Percentiles rank a stretch among this genome's conserved stretches.
Conservation (phyloP, 2,797 vertebrate species). For the Myotis pilosus region DNA sequence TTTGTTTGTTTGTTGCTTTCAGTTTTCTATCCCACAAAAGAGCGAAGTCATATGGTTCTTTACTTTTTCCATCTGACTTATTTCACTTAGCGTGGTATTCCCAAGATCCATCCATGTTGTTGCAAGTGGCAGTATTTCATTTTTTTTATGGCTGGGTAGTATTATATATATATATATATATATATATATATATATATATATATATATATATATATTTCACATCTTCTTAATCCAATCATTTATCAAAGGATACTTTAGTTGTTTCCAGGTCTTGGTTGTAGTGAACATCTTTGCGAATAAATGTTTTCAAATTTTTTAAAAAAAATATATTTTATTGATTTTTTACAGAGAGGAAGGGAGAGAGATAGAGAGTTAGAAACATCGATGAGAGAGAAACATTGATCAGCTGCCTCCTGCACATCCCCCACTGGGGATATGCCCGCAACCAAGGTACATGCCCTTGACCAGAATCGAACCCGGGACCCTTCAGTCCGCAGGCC, state of each 20-base stretch:
- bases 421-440: too few relatives aligned
- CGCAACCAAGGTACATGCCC: too few relatives aligned
- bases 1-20: not conserved
- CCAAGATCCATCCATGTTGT: not conserved
- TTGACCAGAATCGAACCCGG: too few relatives aligned
- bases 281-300: not conserved
- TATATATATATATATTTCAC: too few relatives aligned
- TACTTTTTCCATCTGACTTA: not conserved
- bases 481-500: too few relatives aligned
- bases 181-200: too few relatives aligned
- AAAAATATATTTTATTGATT: too few relatives aligned
- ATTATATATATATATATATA: not conserved
- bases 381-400: too few relatives aligned
- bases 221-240: not conserved
- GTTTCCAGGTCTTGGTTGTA: not conserved
- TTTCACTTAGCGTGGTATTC: not conserved
- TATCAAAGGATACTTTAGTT: not conserved
- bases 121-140: not conserved
- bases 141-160: not conserved
- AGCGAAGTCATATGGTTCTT: not conserved
- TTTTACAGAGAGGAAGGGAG: too few relatives aligned
- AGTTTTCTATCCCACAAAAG: not conserved
- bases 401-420: too few relatives aligned
- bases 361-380: too few relatives aligned
- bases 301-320: not conserved